Evolutionary conservation across 2,888 invertebrate genomes (phyloP), one percentile per base, ranked within the genome.

Genomic region (Spodoptera exigua): DNA sequence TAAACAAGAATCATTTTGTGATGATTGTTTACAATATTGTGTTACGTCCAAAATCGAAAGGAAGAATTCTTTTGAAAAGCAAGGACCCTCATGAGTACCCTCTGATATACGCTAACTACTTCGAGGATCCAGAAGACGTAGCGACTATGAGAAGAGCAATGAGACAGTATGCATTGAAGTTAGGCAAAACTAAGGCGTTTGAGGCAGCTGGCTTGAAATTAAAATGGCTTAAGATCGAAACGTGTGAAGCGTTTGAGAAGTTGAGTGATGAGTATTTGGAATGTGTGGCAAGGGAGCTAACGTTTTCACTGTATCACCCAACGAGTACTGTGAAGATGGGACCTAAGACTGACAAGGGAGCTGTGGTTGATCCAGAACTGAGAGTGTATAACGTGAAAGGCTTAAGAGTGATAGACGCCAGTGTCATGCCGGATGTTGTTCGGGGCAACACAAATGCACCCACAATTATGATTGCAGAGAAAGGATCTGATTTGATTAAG

Each of bases 61-160:
- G 97, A 0, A 92, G 89, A 66, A 87, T 98, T n/a, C 75, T 95
- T 57, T 88, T 99, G 4, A 95, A 94, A 60, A 96, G 96, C 40
- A 93, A 88, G 12, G 92, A 97, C 85, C 96, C 97, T 0, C 89
- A 94, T 13, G 94, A 96, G 0, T 95, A 96, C 77, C 98, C 98
- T 0, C 85, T 95, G 17, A 88, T 89, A 59, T 83, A 58, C 68
- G 93, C 96, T 0, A 96, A 96, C 74, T 97, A 96, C 82, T 92
- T 97, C 36, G 82, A 91, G 0, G 89, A 95, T 1, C 84, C 89
- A 4, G 88, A 95, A 46, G 96, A 97, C 76, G 72, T 95, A 11
- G 74, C 90, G 18, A 81, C 80, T 18, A 16, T 89, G 2, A 45
- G 90, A 9, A 82, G 61, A 52, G 82, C 78, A 11, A 78, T 87